phyloP scores from a whole-genome alignment of 2,113 vertebrate species.

The Rhynchomys soricoides region DNA sequence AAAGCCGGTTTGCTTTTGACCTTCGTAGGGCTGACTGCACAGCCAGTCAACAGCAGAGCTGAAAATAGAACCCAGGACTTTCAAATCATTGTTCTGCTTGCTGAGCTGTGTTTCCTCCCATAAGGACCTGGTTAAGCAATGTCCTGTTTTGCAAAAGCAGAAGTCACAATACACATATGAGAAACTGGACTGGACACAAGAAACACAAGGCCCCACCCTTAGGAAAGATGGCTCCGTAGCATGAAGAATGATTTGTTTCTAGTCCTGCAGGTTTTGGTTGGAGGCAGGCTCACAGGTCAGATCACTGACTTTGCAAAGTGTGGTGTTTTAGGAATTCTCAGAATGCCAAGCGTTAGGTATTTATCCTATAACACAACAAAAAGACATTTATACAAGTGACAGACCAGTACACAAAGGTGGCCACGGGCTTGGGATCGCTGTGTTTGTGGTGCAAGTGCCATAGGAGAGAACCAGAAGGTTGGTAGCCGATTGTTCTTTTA shows the following conservation, averaged over 20 bases:
- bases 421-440: not conserved
- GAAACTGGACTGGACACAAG: slow-evolving; percentile 7
- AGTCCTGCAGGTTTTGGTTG: not conserved
- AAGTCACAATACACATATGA: slow-evolving; percentile 61
- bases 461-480: not conserved
- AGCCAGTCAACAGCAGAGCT: slow-evolving; percentile 65
- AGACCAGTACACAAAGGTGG: not conserved
- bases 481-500: not conserved
- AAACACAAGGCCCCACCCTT: not conserved
- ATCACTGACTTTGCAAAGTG: not conserved
- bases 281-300: not conserved
- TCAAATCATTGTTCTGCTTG: slow-evolving; percentile 80
- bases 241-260: slow-evolving; percentile 18
- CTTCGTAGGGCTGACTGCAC: slow-evolving; percentile 67
- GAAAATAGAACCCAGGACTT: slow-evolving; percentile 80
- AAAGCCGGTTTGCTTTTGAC: slow-evolving; percentile 72
- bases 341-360: not conserved
- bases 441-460: no score
- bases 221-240: not conserved
- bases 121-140: slow-evolving; percentile 65
- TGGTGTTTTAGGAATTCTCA: slow-evolving; percentile 39
- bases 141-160: slow-evolving; percentile 78
- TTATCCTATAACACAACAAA: slow-evolving; percentile 14
- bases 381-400: slow-evolving; percentile 42
- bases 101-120: slow-evolving; percentile 72